A percentile compares a stretch with the other conserved stretches of the same genome.
Conservation (phyloP, 2,113 vertebrate species). For the Climacteris rufus region DNA sequence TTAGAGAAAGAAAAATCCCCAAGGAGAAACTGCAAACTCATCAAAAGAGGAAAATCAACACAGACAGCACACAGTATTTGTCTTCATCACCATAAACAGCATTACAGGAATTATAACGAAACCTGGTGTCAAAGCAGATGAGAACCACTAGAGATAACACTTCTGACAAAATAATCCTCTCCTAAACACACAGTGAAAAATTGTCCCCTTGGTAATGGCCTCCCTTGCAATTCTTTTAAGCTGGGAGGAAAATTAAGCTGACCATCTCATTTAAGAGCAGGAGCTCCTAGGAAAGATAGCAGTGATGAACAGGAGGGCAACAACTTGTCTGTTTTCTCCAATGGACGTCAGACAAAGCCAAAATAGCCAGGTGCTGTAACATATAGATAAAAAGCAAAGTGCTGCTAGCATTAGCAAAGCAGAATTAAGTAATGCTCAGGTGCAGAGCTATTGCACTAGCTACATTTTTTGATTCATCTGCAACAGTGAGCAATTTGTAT, state of each 20-base stretch:
- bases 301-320: neutral
- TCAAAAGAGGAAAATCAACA: neutral
- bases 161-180: neutral
- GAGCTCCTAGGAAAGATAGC: neutral
- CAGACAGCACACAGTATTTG: neutral
- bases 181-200: neutral
- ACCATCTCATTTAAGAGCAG: neutral
- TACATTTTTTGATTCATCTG: slow-evolving; percentile 18
- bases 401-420: neutral
- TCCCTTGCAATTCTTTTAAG: neutral
- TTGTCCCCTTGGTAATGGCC: neutral
- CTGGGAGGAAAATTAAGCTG: neutral
- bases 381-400: neutral
- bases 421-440: slow-evolving; percentile 24
- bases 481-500: slow-evolving; percentile 21
- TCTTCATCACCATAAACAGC: neutral
- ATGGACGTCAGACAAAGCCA: neutral
- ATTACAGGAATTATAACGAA: neutral
- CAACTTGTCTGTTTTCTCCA: neutral
- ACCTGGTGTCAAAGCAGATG: neutral
- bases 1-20: neutral
- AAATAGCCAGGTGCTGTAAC: neutral
- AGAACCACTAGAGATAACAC: neutral
- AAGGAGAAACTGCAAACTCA: neutral
- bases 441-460: slow-evolving; percentile 19